These are phyloP conservation scores for Channa maculata DNA, from an alignment of 2,113 vertebrate species.

Conservation along the genomic window DNA sequence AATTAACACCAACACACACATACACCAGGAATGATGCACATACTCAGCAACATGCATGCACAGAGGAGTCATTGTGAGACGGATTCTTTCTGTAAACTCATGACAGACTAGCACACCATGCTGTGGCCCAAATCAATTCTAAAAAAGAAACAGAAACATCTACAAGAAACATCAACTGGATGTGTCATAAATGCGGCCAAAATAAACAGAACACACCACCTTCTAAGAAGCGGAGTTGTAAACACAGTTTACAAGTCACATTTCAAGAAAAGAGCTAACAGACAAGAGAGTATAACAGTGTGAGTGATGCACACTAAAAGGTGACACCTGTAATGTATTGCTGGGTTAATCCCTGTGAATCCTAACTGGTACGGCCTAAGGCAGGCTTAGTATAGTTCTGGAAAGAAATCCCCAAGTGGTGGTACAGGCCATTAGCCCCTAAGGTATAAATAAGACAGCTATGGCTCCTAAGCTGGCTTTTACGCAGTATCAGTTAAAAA, in stretches of 20 bases:
- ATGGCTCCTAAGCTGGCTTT: slow-evolving; percentile 83
- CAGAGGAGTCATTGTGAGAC: background rate
- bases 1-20: slow-evolving; percentile 56
- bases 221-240: background rate
- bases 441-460: slow-evolving; percentile 83
- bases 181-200: background rate
- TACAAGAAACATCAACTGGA: background rate
- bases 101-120: background rate
- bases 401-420: slow-evolving; percentile 79
- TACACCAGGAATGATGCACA: slow-evolving; percentile 3
- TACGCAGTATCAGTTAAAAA: slow-evolving; percentile 85
- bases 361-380: slow-evolving; percentile 78
- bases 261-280: slow-evolving; percentile 7
- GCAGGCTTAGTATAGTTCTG: slow-evolving; percentile 82
- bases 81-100: background rate
- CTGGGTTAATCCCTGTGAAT: slow-evolving; percentile 78
- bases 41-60: background rate
- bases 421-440: slow-evolving; percentile 78
- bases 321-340: slow-evolving; percentile 70
- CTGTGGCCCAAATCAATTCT: background rate
- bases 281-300: slow-evolving; percentile 17
- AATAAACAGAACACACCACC: background rate
- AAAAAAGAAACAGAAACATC: no score
- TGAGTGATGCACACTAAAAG: slow-evolving; percentile 48
- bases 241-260: background rate